A percentile compares a stretch with the other conserved stretches of the same genome.
Conservation (phyloP, 2,113 vertebrate genomes). For the Excalfactoria chinensis region DNA sequence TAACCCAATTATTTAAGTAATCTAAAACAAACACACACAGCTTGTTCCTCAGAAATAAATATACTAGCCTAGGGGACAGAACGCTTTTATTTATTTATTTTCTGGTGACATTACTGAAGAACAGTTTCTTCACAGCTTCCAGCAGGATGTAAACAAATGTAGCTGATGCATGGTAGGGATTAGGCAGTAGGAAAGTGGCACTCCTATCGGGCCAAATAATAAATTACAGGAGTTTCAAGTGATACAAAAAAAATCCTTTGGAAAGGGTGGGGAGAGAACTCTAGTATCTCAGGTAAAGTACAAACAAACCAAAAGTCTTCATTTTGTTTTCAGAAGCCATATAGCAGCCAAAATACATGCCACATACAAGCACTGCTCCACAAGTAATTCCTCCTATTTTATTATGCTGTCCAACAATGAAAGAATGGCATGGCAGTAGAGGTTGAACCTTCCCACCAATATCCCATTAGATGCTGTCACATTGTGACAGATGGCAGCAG, state of each 20-base stretch:
- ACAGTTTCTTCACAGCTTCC: conserved; percentile 25
- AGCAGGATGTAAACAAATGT: conserved; percentile 18
- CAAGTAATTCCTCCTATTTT: too few relatives aligned
- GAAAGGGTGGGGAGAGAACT: background rate
- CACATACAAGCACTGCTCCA: too few relatives aligned
- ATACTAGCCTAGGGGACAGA: background rate
- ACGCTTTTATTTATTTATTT: conserved; percentile 39
- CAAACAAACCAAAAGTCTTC: background rate
- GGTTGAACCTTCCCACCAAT: too few relatives aligned
- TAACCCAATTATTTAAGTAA: conserved; percentile 34
- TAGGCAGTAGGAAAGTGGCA: background rate
- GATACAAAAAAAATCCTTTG: background rate
- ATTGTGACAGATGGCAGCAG: too few relatives aligned
- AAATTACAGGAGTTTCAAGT: background rate
- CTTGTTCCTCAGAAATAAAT: conserved; percentile 22
- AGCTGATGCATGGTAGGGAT: background rate
- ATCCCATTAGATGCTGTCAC: too few relatives aligned
- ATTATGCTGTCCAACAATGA: too few relatives aligned
- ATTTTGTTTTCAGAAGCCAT: background rate
- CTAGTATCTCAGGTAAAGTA: background rate
- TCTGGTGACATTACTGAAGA: conserved; percentile 13
- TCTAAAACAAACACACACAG: background rate
- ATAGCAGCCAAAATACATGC: background rate
- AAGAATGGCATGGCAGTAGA: too few relatives aligned
- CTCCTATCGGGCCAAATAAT: background rate